Percentiles rank a stretch among this genome's conserved stretches.
Conservation (phyloP, 1,140 invertebrate genomes). For the Zaprionus tsacasi region DNA sequence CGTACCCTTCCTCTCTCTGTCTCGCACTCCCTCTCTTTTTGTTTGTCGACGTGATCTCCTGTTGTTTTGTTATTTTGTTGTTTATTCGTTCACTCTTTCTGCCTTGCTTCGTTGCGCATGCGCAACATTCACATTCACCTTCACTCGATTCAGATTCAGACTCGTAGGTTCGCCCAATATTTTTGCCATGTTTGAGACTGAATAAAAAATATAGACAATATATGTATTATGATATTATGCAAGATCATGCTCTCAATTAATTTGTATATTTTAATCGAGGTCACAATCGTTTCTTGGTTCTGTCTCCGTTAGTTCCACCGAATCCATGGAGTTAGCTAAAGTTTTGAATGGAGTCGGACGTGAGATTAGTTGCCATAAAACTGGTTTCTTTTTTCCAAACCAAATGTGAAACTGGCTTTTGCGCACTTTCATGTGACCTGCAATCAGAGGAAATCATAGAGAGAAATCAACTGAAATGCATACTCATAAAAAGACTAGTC, state of each 20-base stretch:
- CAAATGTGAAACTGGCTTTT: conserved; percentile 21
- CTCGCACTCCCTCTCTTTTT: not conserved
- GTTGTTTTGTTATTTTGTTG: conserved; percentile 12
- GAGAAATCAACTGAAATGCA: conserved; percentile 8
- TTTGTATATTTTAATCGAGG: conserved; percentile 9
- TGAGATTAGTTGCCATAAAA: conserved; percentile 20
- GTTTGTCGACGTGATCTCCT: conserved; percentile 8
- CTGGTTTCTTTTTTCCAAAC: conserved; percentile 27
- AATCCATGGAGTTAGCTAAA: not conserved
- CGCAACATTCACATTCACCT: conserved; percentile 51
- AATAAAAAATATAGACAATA: conserved; percentile 4
- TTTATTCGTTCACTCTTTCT: conserved; percentile 11
- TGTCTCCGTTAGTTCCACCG: not conserved
- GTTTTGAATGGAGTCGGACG: conserved; percentile 1
- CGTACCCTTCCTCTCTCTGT: not conserved
- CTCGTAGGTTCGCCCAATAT: conserved; percentile 11
- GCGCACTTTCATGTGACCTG: conserved; percentile 29
- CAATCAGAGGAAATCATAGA: not conserved
- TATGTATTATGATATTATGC: conserved; percentile 23
- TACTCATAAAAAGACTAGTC: not conserved
- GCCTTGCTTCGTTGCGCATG: conserved; percentile 41
- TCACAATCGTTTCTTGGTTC: not conserved
- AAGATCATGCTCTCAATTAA: conserved; percentile 24
- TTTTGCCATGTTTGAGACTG: not conserved
- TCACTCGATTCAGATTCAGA: conserved; percentile 23